Evolutionary conservation across 2,888 invertebrate species (phyloP), one percentile per base, ranked within the genome.

Genomic region (Lithophane leautieri): DNA sequence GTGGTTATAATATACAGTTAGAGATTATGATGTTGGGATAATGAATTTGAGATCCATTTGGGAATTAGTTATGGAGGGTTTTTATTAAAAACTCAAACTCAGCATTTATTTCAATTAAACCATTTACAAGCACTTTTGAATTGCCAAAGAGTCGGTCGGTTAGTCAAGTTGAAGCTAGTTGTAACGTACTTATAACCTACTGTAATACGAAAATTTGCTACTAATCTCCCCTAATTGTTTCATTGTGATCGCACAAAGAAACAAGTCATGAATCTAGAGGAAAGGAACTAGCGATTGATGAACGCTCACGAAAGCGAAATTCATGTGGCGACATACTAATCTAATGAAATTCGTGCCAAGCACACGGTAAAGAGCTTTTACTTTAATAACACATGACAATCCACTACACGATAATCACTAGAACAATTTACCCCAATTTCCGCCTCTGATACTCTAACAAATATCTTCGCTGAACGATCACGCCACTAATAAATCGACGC

Each of bases 401-500:
- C 73, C 22, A 50, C 47, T 11, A 50, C 28, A 58, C 11, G 61
- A 70, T 70, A 58, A 73, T 47, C n/a, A 67, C 42, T 22, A 66
- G 47, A 60, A 58, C 28, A 67, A 71, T 67, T 47, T 66, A 72
- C 61, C 66, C 14, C 62, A 58, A 67, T 76, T 67, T 50, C 42
- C 42, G 52, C 50, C 14, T 54, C 44, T 67, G n/a, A 83, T 80
- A 78, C 61, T 61, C 34, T 44, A 58, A 80, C 73, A 73, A 68
- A 75, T 66, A 69, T 65, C 67, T 80, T 50, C 56, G 22, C 54
- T 75, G 71, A 83, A 72, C 75, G 73, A 76, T 65, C 60, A 66
- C 67, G 76, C 70, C 65, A 68, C 70, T 87, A 89, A 94, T 93
- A 93, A 92, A 92, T 93, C 91, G 85, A 74, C 65, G 83, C 86